Evolutionary conservation across 2,113 vertebrate species (phyloP).

Genomic region (Ariopsis seemanni): DNA sequence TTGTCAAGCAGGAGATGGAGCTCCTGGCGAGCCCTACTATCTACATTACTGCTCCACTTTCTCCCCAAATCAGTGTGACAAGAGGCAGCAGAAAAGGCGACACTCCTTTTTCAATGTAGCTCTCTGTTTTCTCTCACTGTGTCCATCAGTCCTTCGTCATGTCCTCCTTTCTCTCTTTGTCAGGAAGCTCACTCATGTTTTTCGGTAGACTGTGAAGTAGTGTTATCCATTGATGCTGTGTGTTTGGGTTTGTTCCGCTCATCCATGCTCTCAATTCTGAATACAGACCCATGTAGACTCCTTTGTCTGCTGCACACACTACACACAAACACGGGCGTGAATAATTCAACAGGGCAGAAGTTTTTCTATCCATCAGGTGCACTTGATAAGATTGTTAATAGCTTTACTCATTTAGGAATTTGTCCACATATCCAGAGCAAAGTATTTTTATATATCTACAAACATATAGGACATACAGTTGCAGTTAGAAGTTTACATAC

Average conservation of each 20-base stretch:
- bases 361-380: neutral
- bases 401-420: neutral
- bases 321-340: neutral
- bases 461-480: neutral
- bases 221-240: slow-evolving; percentile 17
- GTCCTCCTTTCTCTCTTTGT: slow-evolving; percentile 12
- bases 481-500: too few relatives aligned
- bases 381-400: slow-evolving; percentile 1
- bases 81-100: slow-evolving; percentile 1
- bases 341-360: neutral
- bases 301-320: slow-evolving; percentile 2
- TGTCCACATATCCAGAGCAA: neutral
- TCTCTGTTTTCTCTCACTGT: slow-evolving; percentile 14
- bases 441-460: neutral
- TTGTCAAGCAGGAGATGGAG: slow-evolving; percentile 68
- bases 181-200: neutral
- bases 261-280: neutral
- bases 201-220: neutral
- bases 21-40: slow-evolving; percentile 63
- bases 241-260: slow-evolving; percentile 11
- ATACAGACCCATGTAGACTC: neutral
- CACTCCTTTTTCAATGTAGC: slow-evolving; percentile 16
- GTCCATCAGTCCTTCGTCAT: slow-evolving; percentile 19
- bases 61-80: slow-evolving; percentile 42
- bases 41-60: slow-evolving; percentile 42